Evolutionary conservation across 2,797 vertebrate genomes (phyloP).

Genomic region (Ambastaia sidthimunki): DNA sequence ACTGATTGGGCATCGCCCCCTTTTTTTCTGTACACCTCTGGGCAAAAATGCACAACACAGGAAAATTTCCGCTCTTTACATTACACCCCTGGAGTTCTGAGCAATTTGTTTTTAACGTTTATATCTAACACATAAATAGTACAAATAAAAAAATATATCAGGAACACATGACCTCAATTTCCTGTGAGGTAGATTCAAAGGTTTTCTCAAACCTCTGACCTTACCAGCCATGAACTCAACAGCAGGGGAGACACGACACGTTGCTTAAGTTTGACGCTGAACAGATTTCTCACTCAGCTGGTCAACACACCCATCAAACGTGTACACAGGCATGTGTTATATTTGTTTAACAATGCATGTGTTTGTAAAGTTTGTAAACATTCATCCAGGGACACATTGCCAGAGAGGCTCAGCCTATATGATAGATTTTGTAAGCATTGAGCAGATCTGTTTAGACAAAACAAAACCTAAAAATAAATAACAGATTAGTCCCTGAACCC

Average conservation of each 20-base stretch:
- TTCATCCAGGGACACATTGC: not conserved
- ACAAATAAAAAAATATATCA: conserved; percentile 52
- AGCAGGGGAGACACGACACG: not conserved
- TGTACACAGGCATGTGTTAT: not conserved
- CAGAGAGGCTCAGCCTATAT: not conserved
- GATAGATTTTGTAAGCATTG: not conserved
- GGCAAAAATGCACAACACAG: conserved; percentile 56
- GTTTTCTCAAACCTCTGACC: conserved; percentile 8
- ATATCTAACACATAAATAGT: conserved; percentile 41
- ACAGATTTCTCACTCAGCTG: conserved; percentile 5
- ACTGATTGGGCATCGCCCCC: conserved; percentile 55
- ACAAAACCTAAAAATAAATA: not conserved
- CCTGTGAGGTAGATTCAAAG: conserved; percentile 7
- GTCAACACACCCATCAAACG: conserved; percentile 21
- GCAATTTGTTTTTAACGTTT: conserved; percentile 35
- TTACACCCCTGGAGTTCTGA: conserved; percentile 7
- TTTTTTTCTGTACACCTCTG: conserved; percentile 45
- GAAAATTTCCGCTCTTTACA: conserved; percentile 65
- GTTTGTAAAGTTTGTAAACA: conserved; percentile 14
- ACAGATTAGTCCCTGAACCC: not conserved
- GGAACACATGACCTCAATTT: conserved; percentile 45
- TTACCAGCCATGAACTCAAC: conserved; percentile 4
- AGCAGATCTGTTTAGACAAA: not conserved
- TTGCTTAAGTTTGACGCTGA: conserved; percentile 9
- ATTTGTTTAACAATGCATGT: not conserved